Percentiles rank a stretch among this genome's conserved stretches.
These are phyloP conservation scores for Microplitis mediator DNA, from an alignment of 1,140 invertebrate genomes.

Conservation along the genomic window DNA sequence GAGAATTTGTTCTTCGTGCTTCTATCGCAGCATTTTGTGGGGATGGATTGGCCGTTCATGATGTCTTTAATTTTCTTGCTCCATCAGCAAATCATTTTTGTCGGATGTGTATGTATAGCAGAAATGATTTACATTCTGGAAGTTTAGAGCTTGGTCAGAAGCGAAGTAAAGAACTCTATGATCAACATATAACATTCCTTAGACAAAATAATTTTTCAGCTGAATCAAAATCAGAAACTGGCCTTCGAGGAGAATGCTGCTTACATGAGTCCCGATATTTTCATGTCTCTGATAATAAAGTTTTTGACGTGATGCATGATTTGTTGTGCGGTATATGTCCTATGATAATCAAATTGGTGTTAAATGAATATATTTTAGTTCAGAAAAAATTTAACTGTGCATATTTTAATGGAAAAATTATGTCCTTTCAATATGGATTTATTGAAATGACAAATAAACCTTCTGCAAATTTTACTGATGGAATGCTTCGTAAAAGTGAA, in stretches of 20 bases:
- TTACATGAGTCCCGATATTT: slow-evolving; percentile 33
- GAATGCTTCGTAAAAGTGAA: slow-evolving; percentile 30
- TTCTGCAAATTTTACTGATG: slow-evolving; percentile 37
- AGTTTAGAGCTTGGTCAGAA: not conserved
- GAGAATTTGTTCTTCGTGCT: not conserved
- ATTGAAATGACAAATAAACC: slow-evolving; percentile 40
- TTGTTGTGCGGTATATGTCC: slow-evolving; percentile 34
- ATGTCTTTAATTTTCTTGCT: slow-evolving; percentile 26
- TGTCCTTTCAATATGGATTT: slow-evolving; percentile 36
- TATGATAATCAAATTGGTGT: slow-evolving; percentile 30
- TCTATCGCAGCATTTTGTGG: slow-evolving; percentile 26
- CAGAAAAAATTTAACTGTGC: slow-evolving; percentile 23
- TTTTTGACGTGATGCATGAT: slow-evolving; percentile 37
- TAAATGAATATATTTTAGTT: slow-evolving; percentile 22
- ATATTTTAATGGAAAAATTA: slow-evolving; percentile 34
- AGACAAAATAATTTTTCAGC: slow-evolving; percentile 17
- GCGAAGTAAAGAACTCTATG: slow-evolving; percentile 24
- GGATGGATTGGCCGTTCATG: slow-evolving; percentile 34
- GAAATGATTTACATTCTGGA: slow-evolving; percentile 19
- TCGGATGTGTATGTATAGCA: slow-evolving; percentile 24
- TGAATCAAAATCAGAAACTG: slow-evolving; percentile 22
- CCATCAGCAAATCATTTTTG: slow-evolving; percentile 32
- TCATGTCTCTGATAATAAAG: slow-evolving; percentile 34
- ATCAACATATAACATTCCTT: slow-evolving; percentile 19
- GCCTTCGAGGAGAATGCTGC: slow-evolving; percentile 30